Base-by-base conservation (phyloP, 2,113 vertebrate genomes). In the Rhadina sibilatrix region DNA sequence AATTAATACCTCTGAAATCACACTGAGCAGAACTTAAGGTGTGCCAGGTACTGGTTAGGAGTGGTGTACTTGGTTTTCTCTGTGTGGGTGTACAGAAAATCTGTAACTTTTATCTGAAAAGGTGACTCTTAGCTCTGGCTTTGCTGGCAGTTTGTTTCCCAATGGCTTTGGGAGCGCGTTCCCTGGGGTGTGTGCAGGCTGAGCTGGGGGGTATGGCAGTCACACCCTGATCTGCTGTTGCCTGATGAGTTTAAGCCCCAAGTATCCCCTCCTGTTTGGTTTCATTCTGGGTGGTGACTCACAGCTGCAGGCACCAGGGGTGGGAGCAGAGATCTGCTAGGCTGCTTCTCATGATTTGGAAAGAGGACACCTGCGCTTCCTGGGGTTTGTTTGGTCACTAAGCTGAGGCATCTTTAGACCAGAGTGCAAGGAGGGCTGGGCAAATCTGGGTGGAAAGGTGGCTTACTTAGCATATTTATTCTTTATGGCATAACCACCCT, bases 351-450 rank as follows among this genome's bases (percentile, higher is more conserved):
- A 4, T 31, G 5, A 5, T 76, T 57, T 61, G 57, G 30, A 25
- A 88, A 44, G 65, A 88, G 25, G 31, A 28, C 24, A 6, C 0
- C 1, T 24, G 8, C 0, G 0, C 27, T 52, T 1, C 49, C 53
- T 57, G 31, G 49, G 33, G 19, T 35, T 47, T 14, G 53, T 82
- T 53, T 76, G 9, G 5, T 89, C 19, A 2, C 24, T 60, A 0
- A 47, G 65, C 19, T 33, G 47, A 63, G n/a, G 40, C 1, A 3
- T 68, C 38, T 88, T 87, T 40, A 60, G 37, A 27, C 12, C 47
- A 49, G 33, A 44, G 35, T 64, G 60, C 12, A 52, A 54, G 37
- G 24, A 77, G 38, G 23, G 17, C 42, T 50, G 15, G 31, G 30
- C 12, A 68, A 61, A 83, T 77, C 50, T 52, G 11, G 10, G 23